A percentile compares a stretch with the other conserved stretches of the same genome.
These are phyloP conservation scores for Dorcus parallelipipedus DNA, from an alignment of 2,888 invertebrate genomes.

Conservation along the genomic window DNA sequence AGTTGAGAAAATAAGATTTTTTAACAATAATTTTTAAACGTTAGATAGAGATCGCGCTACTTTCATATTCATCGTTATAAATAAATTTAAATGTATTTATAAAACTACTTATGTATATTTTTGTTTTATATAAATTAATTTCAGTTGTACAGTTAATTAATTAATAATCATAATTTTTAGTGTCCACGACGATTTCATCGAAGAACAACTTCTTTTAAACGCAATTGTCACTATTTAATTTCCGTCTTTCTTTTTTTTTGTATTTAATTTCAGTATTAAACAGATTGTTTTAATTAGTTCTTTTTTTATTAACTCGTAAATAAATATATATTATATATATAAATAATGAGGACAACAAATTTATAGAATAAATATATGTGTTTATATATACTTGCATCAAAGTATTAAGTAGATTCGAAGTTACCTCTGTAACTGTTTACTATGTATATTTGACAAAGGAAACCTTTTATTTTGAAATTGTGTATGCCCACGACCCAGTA, in stretches of 20 bases:
- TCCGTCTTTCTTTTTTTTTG: conserved; percentile 12
- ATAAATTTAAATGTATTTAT: conserved; percentile 35
- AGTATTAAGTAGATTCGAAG: conserved; percentile 39
- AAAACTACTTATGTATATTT: conserved; percentile 31
- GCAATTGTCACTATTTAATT: background rate
- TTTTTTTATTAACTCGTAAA: conserved; percentile 5
- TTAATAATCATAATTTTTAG: background rate
- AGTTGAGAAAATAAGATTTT: conserved; percentile 14
- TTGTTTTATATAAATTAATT: conserved; percentile 27
- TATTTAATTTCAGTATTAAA: conserved; percentile 23
- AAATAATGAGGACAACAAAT: conserved; percentile 17
- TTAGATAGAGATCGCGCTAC: conserved; percentile 27
- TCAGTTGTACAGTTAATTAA: conserved; percentile 11
- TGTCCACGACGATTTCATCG: background rate
- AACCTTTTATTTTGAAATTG: conserved; percentile 28
- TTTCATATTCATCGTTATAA: conserved; percentile 31
- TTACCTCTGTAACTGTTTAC: conserved; percentile 33
- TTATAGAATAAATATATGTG: conserved; percentile 33
- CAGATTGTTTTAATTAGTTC: conserved; percentile 14
- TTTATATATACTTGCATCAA: conserved; percentile 32
- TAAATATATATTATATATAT: background rate
- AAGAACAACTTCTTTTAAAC: background rate
- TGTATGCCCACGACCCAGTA: conserved; percentile 31
- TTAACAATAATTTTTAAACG: conserved; percentile 10
- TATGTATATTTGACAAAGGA: conserved; percentile 35